Percentiles rank a stretch among this genome's conserved stretches.
phyloP scores from a whole-genome alignment of 1,140 invertebrate genomes.

The Sitobion miscanthi region DNA sequence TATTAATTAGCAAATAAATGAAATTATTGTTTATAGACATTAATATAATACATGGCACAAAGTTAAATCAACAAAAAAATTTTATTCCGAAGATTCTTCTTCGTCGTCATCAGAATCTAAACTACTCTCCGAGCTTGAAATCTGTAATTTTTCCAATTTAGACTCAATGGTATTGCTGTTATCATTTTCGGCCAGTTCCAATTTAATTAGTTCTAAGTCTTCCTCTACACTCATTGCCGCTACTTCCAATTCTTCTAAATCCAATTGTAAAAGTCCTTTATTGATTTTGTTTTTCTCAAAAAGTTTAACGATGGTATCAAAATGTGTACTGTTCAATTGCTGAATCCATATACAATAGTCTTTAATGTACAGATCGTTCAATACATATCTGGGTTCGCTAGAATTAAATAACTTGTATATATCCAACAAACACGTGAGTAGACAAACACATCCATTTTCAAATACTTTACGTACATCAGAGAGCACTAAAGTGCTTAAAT shows the following conservation, averaged over 20 bases:
- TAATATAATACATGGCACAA: not conserved
- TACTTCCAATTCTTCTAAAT: conserved; percentile 66
- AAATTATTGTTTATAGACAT: not conserved
- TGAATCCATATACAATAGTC: conserved; percentile 90
- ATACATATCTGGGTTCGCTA: conserved; percentile 77
- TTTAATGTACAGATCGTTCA: conserved; percentile 87
- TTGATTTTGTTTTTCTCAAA: conserved; percentile 62
- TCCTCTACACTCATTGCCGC: conserved; percentile 64
- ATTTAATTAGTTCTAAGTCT: conserved; percentile 60
- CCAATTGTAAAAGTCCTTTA: conserved; percentile 66
- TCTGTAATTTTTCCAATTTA: not conserved
- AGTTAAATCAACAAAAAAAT: not conserved
- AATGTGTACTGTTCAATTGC: conserved; percentile 64
- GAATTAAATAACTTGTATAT: conserved; percentile 63
- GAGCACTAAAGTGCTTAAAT: conserved; percentile 71
- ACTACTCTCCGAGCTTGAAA: conserved; percentile 36
- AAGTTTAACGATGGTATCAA: conserved; percentile 51
- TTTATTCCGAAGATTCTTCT: not conserved
- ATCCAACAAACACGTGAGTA: conserved; percentile 52
- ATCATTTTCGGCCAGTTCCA: not conserved
- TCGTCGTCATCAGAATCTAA: conserved; percentile 45
- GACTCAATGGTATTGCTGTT: conserved; percentile 30
- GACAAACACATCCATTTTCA: conserved; percentile 39
- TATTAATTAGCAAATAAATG: not conserved
- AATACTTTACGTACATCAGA: conserved; percentile 71